Base-by-base conservation (phyloP, 2,888 invertebrate genomes). In the Germaria angustata region DNA sequence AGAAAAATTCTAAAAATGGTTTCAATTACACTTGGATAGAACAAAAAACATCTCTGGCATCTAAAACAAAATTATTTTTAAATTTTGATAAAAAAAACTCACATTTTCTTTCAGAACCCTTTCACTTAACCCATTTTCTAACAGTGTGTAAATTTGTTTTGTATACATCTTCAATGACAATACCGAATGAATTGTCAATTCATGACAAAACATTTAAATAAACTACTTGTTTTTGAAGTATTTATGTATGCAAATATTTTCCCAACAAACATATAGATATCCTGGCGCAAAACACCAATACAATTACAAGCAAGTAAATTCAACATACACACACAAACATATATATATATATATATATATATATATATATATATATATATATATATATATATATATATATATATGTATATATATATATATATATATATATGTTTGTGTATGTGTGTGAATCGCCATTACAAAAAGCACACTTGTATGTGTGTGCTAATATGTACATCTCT, bases 161-260 rank as follows among this genome's bases (percentile, higher is more conserved):
- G 11, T 17, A 49, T 51, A 13, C 15, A 41, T 39, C 20, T 15
- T 49, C 15, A 15, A 15, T 66, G 66, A 66, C 24, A 66, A 57
- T 41, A 76, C 32, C 20, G n/a, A 68, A 46, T 75, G 65, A 65
- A 46, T 65, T 65, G 41, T 68, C 59, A 68, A 59, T 76, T 13
- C 13, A 76, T 57, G 32, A 8, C 41, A 68, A 57, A 68, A 49
- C 39, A 66, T 57, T 44, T 49, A 55, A 57, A 76, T 49, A 57
- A 49, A 71, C 65, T 53, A 59, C 36, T 71, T 57, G 36, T 57
- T 15, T 71, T 79, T 57, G 20, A 65, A 65, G 49, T 57, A 79
- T 65, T 63, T 65, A 32, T 69, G 36, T 63, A 72, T 57, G 71
- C 49, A 72, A 71, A 79, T 72, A 72, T 72, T 72, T 71, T 28